Evolutionary conservation across 1,140 invertebrate species (phyloP).

Genomic region (Liolophura sinensis): DNA sequence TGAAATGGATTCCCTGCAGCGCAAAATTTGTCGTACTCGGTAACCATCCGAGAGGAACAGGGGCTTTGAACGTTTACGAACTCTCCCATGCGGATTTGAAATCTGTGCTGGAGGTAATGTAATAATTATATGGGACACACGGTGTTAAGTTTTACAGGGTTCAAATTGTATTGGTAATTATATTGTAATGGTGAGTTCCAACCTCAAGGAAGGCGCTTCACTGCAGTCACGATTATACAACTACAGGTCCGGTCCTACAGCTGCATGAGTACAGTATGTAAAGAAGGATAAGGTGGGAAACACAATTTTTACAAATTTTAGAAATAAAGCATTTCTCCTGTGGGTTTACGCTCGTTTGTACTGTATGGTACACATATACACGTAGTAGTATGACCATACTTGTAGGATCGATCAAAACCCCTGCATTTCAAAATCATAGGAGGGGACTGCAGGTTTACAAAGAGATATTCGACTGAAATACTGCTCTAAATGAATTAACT

Average conservation of each 20-base stretch:
- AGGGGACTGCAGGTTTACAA: no score
- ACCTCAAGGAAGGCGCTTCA: neutral
- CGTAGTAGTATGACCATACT: no score
- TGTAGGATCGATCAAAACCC: no score
- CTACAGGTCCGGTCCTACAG: neutral
- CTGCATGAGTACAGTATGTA: neutral
- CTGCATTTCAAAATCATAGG: no score
- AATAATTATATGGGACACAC: neutral
- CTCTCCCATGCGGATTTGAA: slow-evolving; percentile 73
- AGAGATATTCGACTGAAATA: no score
- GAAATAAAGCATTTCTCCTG: no score
- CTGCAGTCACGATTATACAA: neutral
- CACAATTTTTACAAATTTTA: neutral
- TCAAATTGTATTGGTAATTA: neutral
- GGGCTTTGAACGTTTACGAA: slow-evolving; percentile 86
- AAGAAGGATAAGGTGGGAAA: neutral
- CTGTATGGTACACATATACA: no score
- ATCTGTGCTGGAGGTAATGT: slow-evolving; percentile 68
- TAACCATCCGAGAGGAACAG: slow-evolving; percentile 79
- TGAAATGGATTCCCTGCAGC: slow-evolving; percentile 92
- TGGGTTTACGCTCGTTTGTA: no score
- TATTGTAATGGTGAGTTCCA: no score
- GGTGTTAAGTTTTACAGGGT: no score
- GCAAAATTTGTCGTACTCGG: slow-evolving; percentile 90
- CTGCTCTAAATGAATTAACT: no score